Evolutionary conservation across 1,140 invertebrate genomes (phyloP), one percentile per base, ranked within the genome.

Genomic region (Drosophila sulfurigaster): DNA sequence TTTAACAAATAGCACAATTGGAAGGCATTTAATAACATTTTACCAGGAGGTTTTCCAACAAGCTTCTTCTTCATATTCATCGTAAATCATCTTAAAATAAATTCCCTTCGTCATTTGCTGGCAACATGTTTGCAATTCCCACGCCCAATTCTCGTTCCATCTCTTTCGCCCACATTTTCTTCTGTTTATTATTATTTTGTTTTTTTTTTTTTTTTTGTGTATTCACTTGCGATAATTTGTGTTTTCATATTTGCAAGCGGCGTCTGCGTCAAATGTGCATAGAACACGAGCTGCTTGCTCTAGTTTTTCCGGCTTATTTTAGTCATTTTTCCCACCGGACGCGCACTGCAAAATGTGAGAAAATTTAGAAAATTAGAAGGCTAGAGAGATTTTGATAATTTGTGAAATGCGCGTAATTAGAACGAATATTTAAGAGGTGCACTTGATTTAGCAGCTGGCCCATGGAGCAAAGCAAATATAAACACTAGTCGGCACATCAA

Each of bases 301-400:
- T 88, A 87, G 54, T 80, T 88, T 87, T 83, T 64, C 63, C 78
- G 56, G 85, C 54, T 83, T 86, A 82, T 87, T 87, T 86, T 81
- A 57, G 82, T 51, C 38, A 2, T 62, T 49, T 43, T 59, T n/a
- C 16, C 16, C 59, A 38, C 38, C 60, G 58, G 52, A 41, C 41
- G 46, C 45, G 56, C 20, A 49, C 30, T 68, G 76, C 73, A 69
- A 56, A 56, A 58, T 48, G 41, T 63, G 25, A 10, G n/a, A 25
- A 45, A 20, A 59, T 20, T 65, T 38, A 49, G 60, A 51, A 82
- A 64, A 68, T 32, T 7, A 32, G 6, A 5, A 32, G 7, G 7
- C 5, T 38, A 38, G 35, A 38, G 35, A 38, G 10, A 11, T 63
- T 60, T 15, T n/a, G 72, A 75, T 25, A 57, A 46, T 51, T 68